Base-by-base conservation (phyloP, 2,888 invertebrate genomes). In the Scelioninae gen. 2 region DNA sequence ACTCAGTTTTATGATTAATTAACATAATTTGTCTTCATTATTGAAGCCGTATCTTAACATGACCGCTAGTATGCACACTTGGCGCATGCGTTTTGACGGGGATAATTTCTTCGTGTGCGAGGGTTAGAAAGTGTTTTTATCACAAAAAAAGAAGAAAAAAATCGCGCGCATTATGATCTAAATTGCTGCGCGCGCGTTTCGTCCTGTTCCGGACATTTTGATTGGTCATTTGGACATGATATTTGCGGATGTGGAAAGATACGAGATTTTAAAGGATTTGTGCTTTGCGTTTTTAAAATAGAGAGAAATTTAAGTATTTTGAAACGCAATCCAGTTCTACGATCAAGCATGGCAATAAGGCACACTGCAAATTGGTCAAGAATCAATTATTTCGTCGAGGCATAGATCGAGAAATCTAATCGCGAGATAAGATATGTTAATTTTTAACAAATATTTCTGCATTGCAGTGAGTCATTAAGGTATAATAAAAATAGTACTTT, bases 221-320 rank as follows among this genome's bases (percentile, higher is more conserved):
- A 57, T 57, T 57, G 45, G 57, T 58, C 16, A 58, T 46, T 58
- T 46, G 15, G 35, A 58, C 18, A 58, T 58, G 35, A 58, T 46
- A 19, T 58, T 58, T 46, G 58, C 22, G 25, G 25, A 58, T 35
- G 37, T 58, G 46, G 58, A 58, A 58, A 46, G 58, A n/a, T 58
- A 43, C 18, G 22, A 16, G 55, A 4, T 2, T 55, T 1, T n/a
- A 11, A 11, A n/a, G 19, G 10, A 15, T 57, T 57, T 57, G 18
- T 45, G 13, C n/a, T 19, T 11, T 7, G n/a, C 11, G n/a, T 11
- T 11, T 16, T 13, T 37, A 55, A 55, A 41, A 28, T 55, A 6
- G 13, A 16, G 41, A 31, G 45, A 45, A 45, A 33, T 43, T 57
- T 16, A 55, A 41, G 31, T 11, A 55, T 55, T 55, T 41, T 28